Base-by-base conservation (phyloP, 2,888 invertebrate species). In the Aphrophora alni region DNA sequence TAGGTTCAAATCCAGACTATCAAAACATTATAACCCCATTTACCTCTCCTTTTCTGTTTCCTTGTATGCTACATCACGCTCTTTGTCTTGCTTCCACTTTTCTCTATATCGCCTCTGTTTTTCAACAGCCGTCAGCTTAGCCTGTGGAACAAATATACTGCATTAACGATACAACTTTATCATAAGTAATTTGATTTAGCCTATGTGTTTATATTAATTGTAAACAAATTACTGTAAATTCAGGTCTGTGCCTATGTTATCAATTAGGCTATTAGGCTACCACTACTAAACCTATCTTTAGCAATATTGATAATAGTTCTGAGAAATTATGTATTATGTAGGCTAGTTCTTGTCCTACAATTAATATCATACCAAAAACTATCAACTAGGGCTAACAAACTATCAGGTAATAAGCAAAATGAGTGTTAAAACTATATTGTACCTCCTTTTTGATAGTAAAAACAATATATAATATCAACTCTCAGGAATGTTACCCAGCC, bases 101-200 rank as follows among this genome's bases (percentile, higher is more conserved):
- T 71, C 72, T 4, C 27, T 3, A 74, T 74, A 38, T 74, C 38
- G 38, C 68, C 68, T n/a, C 68, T 68, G 68, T 68, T 68, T 68
- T 10, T 68, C 68, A 68, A 10, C 68, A 5, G 68, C 21, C 10
- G 68, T 68, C 68, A 68, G 68, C 14, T 68, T 68, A 68, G 68
- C 68, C 68, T 68, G 14, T 7, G 68, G 24, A 68, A 68, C 3
- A 68, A 33, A n/a, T 33, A 68, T 7, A 68, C 10, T 7, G 10
- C 10, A 24, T 68, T 10, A 68, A 44, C 14, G 44, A 17, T 44
- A 17, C 44, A 44, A 17, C 44, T n/a, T n/a, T n/a, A n/a, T n/a
- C n/a, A n/a, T n/a, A n/a, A n/a, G n/a, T n/a, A n/a, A n/a, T n/a
- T n/a, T n/a, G n/a, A n/a, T n/a, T n/a, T n/a, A n/a, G n/a, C n/a